A percentile compares a stretch with the other conserved stretches of the same genome.
Conservation (phyloP, 2,113 vertebrate genomes). For the Dipodomys spectabilis region DNA sequence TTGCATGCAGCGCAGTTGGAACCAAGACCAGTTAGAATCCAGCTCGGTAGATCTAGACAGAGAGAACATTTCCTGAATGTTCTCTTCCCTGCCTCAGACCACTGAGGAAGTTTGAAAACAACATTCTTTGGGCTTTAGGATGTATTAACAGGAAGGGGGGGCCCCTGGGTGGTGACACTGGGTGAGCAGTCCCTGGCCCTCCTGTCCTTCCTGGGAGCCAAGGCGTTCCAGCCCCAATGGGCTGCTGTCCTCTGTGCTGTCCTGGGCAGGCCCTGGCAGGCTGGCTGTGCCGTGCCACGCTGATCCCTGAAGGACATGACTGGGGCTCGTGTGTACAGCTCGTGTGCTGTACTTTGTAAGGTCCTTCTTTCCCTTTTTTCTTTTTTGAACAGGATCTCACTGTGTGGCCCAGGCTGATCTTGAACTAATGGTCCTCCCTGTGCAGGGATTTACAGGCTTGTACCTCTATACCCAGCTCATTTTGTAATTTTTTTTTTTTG, state of each 20-base stretch:
- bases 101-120: neutral
- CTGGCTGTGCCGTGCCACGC: too few relatives aligned
- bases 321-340: too few relatives aligned
- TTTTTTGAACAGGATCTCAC: neutral
- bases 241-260: too few relatives aligned
- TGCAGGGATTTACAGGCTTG: neutral
- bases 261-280: too few relatives aligned
- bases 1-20: constrained; percentile 97
- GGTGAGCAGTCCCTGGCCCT: neutral
- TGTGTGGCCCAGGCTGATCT: neutral
- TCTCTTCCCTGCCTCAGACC: neutral
- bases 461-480: neutral
- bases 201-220: neutral
- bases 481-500: neutral
- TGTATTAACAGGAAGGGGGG: neutral
- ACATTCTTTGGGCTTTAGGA: neutral
- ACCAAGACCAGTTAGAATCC: constrained; percentile 99
- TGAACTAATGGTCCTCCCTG: neutral
- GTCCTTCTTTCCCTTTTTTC: neutral
- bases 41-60: constrained; percentile 94
- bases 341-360: too few relatives aligned
- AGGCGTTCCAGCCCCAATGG: rapidly evolving
- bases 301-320: too few relatives aligned
- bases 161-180: rapidly evolving
- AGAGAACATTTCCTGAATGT: constrained; percentile 37